phyloP scores from a whole-genome alignment of 2,113 vertebrate species.

The western clawed frog (Xenopus tropicalis) region UCB_Xtro_10.0 CM004443.2:26135501-26136000 shows the following conservation, averaged over 20 bases:
- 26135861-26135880: no score
- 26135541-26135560: constrained; percentile 6
- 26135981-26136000: no score
- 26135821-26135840: no score
- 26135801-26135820: no score
- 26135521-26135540: constrained; percentile 32
- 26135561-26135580: background rate
- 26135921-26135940: no score
- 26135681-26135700: background rate
- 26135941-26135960: no score
- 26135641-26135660: background rate
- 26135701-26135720: background rate
- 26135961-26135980: no score
- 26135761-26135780: background rate
- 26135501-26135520: constrained; percentile 43
- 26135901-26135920: no score
- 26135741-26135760: background rate
- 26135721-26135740: background rate
- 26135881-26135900: no score
- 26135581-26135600: background rate
- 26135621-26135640: background rate
- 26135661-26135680: background rate
- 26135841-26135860: no score
- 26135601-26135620: background rate
- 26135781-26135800: background rate